Evolutionary conservation across 2,113 vertebrate genomes (phyloP), one percentile per base, ranked within the genome.

Genomic region (Notarius lentiginosus): DNA sequence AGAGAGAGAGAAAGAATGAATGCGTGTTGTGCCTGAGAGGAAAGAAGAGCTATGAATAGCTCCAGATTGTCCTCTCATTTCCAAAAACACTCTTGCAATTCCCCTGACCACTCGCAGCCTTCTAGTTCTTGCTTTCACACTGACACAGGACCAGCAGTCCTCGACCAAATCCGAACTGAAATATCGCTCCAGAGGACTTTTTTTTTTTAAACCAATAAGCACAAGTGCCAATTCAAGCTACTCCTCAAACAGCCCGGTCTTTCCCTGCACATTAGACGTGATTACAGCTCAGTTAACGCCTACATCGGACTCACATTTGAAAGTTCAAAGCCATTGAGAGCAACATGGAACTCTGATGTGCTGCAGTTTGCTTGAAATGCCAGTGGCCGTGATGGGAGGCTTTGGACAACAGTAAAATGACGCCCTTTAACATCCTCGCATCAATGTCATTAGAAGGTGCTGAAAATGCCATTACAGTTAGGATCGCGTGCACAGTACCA

Each of bases 31-130:
- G 68, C 24, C 79, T 49, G 56, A 63, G 41, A 77, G 66, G n/a
- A 84, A 24, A 68, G 34, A 68, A 68, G 15, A 76, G 75, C 87
- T 91, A 88, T 89, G 63, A 91, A 91, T 86, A 89, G 88, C 79
- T 65, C 14, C 72, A 65, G 34, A 68, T 76, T 87, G 73, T 88
- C 72, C 75, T 84, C 58, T 83, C 72, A 66, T 79, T 79, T 84
- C 27, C 41, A 75, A 82, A 75, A 83, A 73, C 20, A 61, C 53
- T 70, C 27, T 1, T 55, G 70, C 83, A 87, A 80, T 68, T 86
- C 83, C 20, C 51, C 18, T 55, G 6, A 65, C 70, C 17, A 20
- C 15, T 27, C 41, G 30, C 81, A 83, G 81, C 24, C 10, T 53
- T 76, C 15, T 51, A n/a, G 20, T 76, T 47, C 41, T 22, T 41